Evolutionary conservation across 2,113 vertebrate genomes (phyloP).

Genomic region (Heterocephalus glaber): DNA sequence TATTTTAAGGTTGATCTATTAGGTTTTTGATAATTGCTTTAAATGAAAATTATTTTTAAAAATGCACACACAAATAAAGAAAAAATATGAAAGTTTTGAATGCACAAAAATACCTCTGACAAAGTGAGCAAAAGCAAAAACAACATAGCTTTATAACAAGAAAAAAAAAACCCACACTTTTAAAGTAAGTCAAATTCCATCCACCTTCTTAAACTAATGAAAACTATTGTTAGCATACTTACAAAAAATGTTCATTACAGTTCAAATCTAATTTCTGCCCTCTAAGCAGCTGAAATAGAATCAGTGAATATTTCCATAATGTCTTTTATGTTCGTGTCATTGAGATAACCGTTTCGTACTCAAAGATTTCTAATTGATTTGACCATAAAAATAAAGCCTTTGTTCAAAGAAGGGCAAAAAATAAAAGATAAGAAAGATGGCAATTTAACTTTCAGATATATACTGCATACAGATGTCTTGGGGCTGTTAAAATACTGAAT

Average conservation of each 20-base stretch:
- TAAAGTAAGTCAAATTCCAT: slow-evolving; percentile 36
- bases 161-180: not conserved
- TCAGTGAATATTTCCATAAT: slow-evolving; percentile 56
- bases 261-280: slow-evolving; percentile 56
- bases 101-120: not conserved
- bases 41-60: slow-evolving; percentile 4
- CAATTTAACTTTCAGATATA: slow-evolving; percentile 49
- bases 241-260: slow-evolving; percentile 66
- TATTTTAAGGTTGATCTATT: not conserved
- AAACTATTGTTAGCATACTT: slow-evolving; percentile 41
- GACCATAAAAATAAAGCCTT: slow-evolving; percentile 68
- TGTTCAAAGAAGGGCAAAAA: slow-evolving; percentile 60
- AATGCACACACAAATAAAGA: not conserved
- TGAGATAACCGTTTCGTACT: slow-evolving; percentile 53
- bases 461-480: not conserved
- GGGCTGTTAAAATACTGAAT: slow-evolving; percentile 16
- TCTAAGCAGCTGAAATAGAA: slow-evolving; percentile 38
- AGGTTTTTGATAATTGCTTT: slow-evolving; percentile 1
- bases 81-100: not conserved
- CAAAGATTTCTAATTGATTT: slow-evolving; percentile 74
- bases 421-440: slow-evolving; percentile 21
- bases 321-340: slow-evolving; percentile 57
- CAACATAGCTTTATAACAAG: not conserved
- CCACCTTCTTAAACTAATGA: slow-evolving; percentile 23
- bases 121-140: not conserved